These are phyloP conservation scores for Drosophila virilis DNA, from an alignment of 1,140 invertebrate species.

Conservation along the genomic window DNA sequence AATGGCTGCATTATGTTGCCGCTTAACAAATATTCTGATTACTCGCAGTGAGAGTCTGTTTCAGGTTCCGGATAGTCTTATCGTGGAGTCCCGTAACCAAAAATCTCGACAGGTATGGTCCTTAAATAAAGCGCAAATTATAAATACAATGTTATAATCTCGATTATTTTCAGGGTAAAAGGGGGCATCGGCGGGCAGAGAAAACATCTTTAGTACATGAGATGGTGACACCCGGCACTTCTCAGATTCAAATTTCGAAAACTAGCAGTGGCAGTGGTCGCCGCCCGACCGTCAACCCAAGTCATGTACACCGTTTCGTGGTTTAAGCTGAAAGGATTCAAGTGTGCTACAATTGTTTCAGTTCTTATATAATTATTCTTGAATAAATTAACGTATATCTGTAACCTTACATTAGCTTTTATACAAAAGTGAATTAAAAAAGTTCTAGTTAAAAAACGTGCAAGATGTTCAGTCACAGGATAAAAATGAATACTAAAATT, in stretches of 20 bases:
- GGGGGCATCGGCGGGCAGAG: slow-evolving; percentile 47
- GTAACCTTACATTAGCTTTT: not conserved
- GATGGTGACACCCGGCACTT: slow-evolving; percentile 15
- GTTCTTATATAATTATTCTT: slow-evolving; percentile 32
- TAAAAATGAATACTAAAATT: slow-evolving; percentile 28
- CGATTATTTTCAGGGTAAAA: slow-evolving; percentile 64
- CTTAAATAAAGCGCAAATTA: not conserved
- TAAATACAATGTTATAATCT: not conserved
- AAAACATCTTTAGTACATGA: slow-evolving; percentile 43
- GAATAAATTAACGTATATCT: slow-evolving; percentile 21
- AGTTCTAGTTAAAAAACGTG: slow-evolving; percentile 19
- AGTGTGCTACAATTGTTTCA: slow-evolving; percentile 15
- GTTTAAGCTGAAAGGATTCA: slow-evolving; percentile 46
- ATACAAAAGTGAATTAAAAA: slow-evolving; percentile 23
- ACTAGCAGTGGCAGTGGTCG: slow-evolving; percentile 38
- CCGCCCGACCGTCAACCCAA: slow-evolving; percentile 66
- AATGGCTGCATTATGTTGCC: slow-evolving; percentile 92
- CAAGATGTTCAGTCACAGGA: slow-evolving; percentile 18
- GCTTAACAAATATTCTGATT: slow-evolving; percentile 91
- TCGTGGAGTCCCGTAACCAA: slow-evolving; percentile 88
- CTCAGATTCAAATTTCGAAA: slow-evolving; percentile 27
- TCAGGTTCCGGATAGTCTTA: slow-evolving; percentile 90
- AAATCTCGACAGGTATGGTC: slow-evolving; percentile 75
- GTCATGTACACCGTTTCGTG: slow-evolving; percentile 73
- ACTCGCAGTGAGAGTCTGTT: slow-evolving; percentile 90